Evolutionary conservation across 2,797 vertebrate genomes (phyloP), one percentile per base, ranked within the genome.

Genomic region (Tenualosa thibaudeaui): DNA sequence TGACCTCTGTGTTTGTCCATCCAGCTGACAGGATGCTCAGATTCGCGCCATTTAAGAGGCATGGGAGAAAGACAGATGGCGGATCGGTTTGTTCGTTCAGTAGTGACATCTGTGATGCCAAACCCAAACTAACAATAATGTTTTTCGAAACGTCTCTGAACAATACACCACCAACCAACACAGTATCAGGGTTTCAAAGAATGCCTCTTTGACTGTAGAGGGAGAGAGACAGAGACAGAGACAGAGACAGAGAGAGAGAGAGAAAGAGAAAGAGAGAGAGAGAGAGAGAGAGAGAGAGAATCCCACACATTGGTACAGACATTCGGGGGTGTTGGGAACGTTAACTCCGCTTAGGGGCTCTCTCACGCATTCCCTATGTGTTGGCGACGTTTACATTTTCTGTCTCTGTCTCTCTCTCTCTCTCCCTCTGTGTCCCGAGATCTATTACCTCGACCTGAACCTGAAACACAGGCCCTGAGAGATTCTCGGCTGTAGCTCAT

Each of bases 401-500:
- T 31, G 31, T 26, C 3, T 15, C 65, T 37, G 10, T 37, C 3
- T 13, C 65, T 71, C 26, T 17, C 13, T 46, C 46, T 31, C 5
- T 17, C 68, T 19, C 31, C 19, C 4, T 17, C 68, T 75, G 13
- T 17, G 31, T 37, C 13, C 5, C 15, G 15, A 75, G 31, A 75
- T 75, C 68, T 37, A 17, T 40, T 75, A 26, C 68, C 68, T 75
- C 15, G 6, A 19, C 31, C 68, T 75, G 68, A 40, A 43, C 40
- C 12, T 75, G 37, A 75, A 37, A 43, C 68, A 75, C 68, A 5
- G 68, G 40, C 56, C 75, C 82, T 37, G 37, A 82, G 37, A 31
- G 37, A 17, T 58, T 88, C 85, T 82, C 81, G 84, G 53, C 31
- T 78, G 50, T 54, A 68, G 81, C 87, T 68, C 84, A 49, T 8